Evolutionary conservation across 2,113 vertebrate species (phyloP).

Genomic region (Calyptommatus sinebrachiatus): DNA sequence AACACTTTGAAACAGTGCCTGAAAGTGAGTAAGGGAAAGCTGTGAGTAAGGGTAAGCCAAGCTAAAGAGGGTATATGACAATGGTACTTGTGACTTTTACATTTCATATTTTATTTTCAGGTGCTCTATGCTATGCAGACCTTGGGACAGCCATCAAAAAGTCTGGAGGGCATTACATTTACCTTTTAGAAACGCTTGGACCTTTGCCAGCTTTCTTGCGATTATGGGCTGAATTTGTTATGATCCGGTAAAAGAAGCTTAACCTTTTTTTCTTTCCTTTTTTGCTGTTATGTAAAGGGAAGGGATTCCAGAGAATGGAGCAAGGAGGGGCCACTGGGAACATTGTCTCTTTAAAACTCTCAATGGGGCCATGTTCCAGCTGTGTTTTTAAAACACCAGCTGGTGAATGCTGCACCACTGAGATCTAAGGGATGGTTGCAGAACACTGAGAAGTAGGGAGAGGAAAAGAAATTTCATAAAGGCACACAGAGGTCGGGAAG

Average conservation of each 20-base stretch:
- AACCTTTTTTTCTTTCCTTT: neutral
- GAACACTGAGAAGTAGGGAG: neutral
- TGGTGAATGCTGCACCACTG: neutral
- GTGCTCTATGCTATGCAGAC: conserved; percentile 65
- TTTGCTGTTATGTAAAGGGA: accelerated
- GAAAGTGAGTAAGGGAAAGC: too few relatives aligned
- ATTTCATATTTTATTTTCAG: conserved; percentile 13
- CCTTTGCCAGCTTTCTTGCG: conserved; percentile 71
- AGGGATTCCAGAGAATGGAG: neutral
- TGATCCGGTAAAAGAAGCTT: conserved; percentile 65
- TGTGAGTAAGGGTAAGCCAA: too few relatives aligned
- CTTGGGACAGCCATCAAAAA: conserved; percentile 71
- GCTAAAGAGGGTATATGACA: too few relatives aligned
- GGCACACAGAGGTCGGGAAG: neutral
- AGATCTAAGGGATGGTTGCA: conserved; percentile 13
- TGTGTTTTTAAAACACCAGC: conserved; percentile 25
- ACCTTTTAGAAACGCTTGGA: conserved; percentile 71
- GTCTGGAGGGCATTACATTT: conserved; percentile 78
- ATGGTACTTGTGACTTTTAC: neutral
- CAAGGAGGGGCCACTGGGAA: neutral
- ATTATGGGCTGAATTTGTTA: conserved; percentile 72
- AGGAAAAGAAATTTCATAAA: conserved; percentile 11
- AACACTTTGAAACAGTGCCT: too few relatives aligned
- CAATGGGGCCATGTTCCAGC: neutral
- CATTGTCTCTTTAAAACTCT: conserved; percentile 7